Base-by-base conservation (phyloP, 2,113 vertebrate species). In the Xiphophorus couchianus region DNA sequence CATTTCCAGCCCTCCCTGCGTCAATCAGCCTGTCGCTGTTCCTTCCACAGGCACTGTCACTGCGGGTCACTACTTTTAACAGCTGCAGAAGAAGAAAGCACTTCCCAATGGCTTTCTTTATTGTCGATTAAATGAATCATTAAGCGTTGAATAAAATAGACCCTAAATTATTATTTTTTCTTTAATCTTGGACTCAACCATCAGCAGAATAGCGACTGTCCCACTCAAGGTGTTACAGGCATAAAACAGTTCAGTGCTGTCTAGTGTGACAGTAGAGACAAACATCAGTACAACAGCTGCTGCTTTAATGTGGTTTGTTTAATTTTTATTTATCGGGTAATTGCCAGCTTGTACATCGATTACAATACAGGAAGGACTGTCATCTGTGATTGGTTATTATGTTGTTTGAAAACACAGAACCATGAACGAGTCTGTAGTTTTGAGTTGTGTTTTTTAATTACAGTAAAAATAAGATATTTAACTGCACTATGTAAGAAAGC, bases 21-120 rank as follows among this genome's bases (percentile, higher is more conserved):
- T 78, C 12, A 9, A 88, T 87, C 77, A 83, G 84, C 77, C 83
- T 84, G 80, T 44, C 83, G 74, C 25, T 54, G 62, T 68, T 75
- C 33, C 37, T 44, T 83, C 73, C 75, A 77, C 35, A 35, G 30
- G 63, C 67, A 27, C 29, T 44, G 4, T 15, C 69, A 81, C 69
- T 66, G 39, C 25, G 48, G 74, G 77, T 83, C 74, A 69, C 35
- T 80, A 17, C 42, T 28, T 68, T 85, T 83, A 78, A 78, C 37
- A 65, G 66, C 70, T 62, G 22, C 6, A 71, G 69, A 37, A 37
- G 25, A 64, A 73, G 14, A 29, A 17, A 35, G 27, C 27, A 54
- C 51, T 76, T 76, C 66, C 31, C 44, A 30, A 1, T 65, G n/a
- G n/a, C 25, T 25, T 7, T 9, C 5, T 63, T 25, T 35, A 60